A percentile compares a stretch with the other conserved stretches of the same genome.
phyloP scores from a whole-genome alignment of 35 echinoderm and acorn worm species.

The Holothuria glaberrima region DNA sequence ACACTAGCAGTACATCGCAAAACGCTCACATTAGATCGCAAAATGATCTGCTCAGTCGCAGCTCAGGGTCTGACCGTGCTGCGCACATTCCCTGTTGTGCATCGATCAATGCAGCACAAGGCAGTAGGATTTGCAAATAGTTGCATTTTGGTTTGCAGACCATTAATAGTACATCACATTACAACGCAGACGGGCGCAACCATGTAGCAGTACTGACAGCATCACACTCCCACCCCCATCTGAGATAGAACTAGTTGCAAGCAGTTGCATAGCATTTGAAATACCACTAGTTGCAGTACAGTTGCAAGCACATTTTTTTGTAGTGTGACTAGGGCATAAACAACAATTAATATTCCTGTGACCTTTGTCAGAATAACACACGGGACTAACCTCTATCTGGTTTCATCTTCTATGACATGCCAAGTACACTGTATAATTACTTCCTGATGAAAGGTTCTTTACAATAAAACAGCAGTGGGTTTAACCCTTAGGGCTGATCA shows the following conservation, averaged over 20 bases:
- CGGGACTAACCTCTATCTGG: too few relatives aligned
- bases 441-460: too few relatives aligned
- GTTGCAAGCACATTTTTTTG: not conserved
- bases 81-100: not conserved
- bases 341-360: too few relatives aligned
- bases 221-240: not conserved
- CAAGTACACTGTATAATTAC: too few relatives aligned
- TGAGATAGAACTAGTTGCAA: not conserved
- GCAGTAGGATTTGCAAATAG: not conserved
- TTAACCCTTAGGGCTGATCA: too few relatives aligned
- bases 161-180: not conserved
- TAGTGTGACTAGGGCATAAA: not conserved
- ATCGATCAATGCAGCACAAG: not conserved
- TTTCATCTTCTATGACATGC: too few relatives aligned
- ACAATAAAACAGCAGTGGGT: too few relatives aligned
- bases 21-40: not conserved
- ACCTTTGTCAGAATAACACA: too few relatives aligned
- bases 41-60: not conserved
- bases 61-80: not conserved
- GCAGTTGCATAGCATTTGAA: not conserved
- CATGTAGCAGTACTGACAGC: not conserved
- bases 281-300: constrained; percentile 5
- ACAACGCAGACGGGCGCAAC: not conserved
- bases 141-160: too few relatives aligned
- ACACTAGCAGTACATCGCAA: not conserved